Conservation (phyloP, 2,888 invertebrate genomes). For the Phymatocera aterrima region DNA sequence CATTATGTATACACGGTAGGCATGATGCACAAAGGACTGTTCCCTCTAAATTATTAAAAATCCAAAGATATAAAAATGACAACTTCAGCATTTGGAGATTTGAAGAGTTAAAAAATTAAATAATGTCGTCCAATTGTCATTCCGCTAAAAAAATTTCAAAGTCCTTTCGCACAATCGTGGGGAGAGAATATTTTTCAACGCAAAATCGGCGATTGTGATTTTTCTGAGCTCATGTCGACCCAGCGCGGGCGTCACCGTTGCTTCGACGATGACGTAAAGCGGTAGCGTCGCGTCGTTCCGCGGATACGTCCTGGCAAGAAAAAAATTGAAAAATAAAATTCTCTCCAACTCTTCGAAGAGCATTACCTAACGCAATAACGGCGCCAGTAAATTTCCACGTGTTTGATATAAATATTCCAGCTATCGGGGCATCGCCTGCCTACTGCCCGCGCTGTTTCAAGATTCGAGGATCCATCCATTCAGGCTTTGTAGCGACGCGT, state of each 20-base stretch:
- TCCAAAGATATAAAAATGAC: background rate
- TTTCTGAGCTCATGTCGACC: background rate
- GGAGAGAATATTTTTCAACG: background rate
- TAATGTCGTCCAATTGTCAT: background rate
- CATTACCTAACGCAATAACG: slow-evolving; percentile 44
- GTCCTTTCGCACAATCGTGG: background rate
- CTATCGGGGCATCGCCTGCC: slow-evolving; percentile 7
- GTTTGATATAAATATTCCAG: slow-evolving; percentile 45
- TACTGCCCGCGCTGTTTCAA: background rate
- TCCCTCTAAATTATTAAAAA: background rate
- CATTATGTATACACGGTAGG: too few species aligned
- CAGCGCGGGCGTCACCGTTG: background rate
- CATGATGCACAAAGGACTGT: background rate
- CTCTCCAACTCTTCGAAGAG: background rate
- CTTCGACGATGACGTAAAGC: slow-evolving; percentile 17
- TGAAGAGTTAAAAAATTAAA: background rate
- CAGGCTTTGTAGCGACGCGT: slow-evolving; percentile 6
- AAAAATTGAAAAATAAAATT: slow-evolving; percentile 24
- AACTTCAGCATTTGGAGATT: background rate
- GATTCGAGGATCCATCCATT: slow-evolving; percentile 12
- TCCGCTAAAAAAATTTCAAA: background rate
- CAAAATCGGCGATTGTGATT: slow-evolving; percentile 1
- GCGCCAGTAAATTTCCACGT: slow-evolving; percentile 35
- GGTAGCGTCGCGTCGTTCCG: background rate
- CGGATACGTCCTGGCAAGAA: background rate